Base-by-base conservation (phyloP, 2,888 invertebrate genomes). In the Microctonus aethiopoides region DNA sequence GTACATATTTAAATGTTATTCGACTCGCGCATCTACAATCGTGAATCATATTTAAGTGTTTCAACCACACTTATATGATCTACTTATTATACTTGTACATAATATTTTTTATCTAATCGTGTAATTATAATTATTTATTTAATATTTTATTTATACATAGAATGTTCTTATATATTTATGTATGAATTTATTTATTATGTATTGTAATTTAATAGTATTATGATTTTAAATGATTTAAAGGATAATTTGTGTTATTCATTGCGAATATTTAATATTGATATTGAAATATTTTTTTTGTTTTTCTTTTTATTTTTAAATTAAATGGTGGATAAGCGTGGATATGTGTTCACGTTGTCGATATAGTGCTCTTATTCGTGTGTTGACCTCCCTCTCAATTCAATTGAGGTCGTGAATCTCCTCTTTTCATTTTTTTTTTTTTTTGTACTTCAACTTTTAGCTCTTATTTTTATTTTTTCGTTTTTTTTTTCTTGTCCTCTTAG, bases 61-160 rank as follows among this genome's bases (percentile, higher is more conserved):
- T 11, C 7, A 7, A 46, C 2, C 1, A 46, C 1, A 46, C 20
- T 46, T 16, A 46, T 46, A 20, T n/a, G n/a, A n/a, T 16, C 9
- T 9, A 16, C 16, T 46, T 6, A 1, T 10, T 29, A n/a, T 32
- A 13, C 16, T 46, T 41, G 24, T 29, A 46, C 46, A 46, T 32
- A 26, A n/a, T n/a, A 24, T 29, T 46, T 29, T 46, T 6, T 10
- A 46, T 46, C 51, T 62, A 1, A 39, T 39, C 29, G 29, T 51
- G 29, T 51, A n/a, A n/a, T n/a, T n/a, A 62, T 62, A 62, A 51
- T 62, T 62, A 62, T 41, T 41, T 41, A 36, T 36, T 11, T 11
- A 36, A n/a, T n/a, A n/a, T n/a, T n/a, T n/a, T n/a, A n/a, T n/a
- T n/a, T n/a, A n/a, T n/a, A n/a, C n/a, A n/a, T n/a, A n/a, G n/a